Evolutionary conservation across 2,888 invertebrate genomes (phyloP).

Genomic region (Saturnia pavonia): DNA sequence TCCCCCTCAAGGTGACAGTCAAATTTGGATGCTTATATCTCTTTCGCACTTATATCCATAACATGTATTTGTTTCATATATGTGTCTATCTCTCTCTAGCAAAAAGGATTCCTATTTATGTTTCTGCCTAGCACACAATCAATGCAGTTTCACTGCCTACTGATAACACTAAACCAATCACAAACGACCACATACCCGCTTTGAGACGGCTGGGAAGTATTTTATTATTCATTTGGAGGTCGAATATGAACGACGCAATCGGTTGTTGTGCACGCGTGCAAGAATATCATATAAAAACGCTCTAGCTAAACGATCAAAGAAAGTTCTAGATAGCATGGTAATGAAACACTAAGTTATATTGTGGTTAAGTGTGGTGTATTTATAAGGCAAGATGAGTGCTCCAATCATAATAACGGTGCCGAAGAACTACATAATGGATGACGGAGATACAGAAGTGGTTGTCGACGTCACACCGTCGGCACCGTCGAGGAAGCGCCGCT

Average conservation of each 20-base stretch:
- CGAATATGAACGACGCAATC: slow-evolving; percentile 71
- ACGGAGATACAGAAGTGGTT: slow-evolving; percentile 59
- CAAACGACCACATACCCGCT: slow-evolving; percentile 62
- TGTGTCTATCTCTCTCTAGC: slow-evolving; percentile 29
- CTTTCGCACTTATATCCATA: slow-evolving; percentile 16
- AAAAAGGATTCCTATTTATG: slow-evolving; percentile 17
- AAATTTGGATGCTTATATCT: neutral
- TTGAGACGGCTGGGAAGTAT: slow-evolving; percentile 46
- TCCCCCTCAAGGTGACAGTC: neutral
- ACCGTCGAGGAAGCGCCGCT: slow-evolving; percentile 84
- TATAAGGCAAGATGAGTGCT: slow-evolving; percentile 67
- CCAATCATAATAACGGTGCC: slow-evolving; percentile 79
- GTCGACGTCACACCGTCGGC: slow-evolving; percentile 57
- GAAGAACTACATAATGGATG: slow-evolving; percentile 71
- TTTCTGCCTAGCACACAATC: slow-evolving; percentile 37
- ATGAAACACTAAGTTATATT: slow-evolving; percentile 44
- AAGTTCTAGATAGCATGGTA: slow-evolving; percentile 57
- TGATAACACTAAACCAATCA: slow-evolving; percentile 55
- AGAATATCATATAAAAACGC: slow-evolving; percentile 56
- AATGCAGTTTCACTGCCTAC: slow-evolving; percentile 44
- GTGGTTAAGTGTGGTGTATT: slow-evolving; percentile 44
- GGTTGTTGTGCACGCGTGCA: slow-evolving; percentile 52
- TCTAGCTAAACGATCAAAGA: slow-evolving; percentile 48
- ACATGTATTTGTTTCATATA: slow-evolving; percentile 23
- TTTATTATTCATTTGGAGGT: slow-evolving; percentile 56